Base-by-base conservation (phyloP, 2,797 vertebrate genomes). In the Adrianichthys oophorus region DNA sequence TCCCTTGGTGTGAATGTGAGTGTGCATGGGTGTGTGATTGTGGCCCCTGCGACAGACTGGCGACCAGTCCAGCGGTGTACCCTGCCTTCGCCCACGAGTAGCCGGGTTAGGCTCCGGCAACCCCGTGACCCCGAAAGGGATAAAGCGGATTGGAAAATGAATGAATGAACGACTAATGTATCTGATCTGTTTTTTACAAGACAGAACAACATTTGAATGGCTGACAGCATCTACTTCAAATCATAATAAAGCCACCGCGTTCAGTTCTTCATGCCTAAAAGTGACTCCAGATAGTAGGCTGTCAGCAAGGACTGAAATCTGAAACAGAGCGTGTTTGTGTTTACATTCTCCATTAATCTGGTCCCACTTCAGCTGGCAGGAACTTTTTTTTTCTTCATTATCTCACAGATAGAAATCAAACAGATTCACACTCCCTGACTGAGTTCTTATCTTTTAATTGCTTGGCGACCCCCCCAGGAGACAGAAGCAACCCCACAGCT, bases 381-480 rank as follows among this genome's bases (percentile, higher is more conserved):
- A 76, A 76, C 58, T 21, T 63, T 53, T 59, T 52, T 46, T 48
- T 29, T 23, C 2, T 1, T 32, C 52, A 68, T 76, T 74, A 83
- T 85, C 83, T 72, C 10, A 55, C 41, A 67, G 61, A 82, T 80
- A 37, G 72, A 62, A 64, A 74, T 79, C 65, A 64, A 61, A 56
- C 59, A 58, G 62, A 83, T 77, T 69, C 64, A 78, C 63, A 23
- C 63, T 68, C 55, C 56, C 71, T 64, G 48, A 71, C 73, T 68
- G 69, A 60, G 26, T 71, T 63, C 62, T 87, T 89, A 86, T 87
- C 85, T 88, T 87, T 84, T 86, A 86, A 90, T 90, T 86, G 68
- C 82, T 82, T 57, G 56, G 78, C 74, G 80, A 81, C 73, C 82
- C 72, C 72, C 32, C 70, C 52, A 24, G 75, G 77, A 41, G 23